Evolutionary conservation across 2,888 invertebrate species (phyloP).

Genomic region (Eupithecia centaureata): DNA sequence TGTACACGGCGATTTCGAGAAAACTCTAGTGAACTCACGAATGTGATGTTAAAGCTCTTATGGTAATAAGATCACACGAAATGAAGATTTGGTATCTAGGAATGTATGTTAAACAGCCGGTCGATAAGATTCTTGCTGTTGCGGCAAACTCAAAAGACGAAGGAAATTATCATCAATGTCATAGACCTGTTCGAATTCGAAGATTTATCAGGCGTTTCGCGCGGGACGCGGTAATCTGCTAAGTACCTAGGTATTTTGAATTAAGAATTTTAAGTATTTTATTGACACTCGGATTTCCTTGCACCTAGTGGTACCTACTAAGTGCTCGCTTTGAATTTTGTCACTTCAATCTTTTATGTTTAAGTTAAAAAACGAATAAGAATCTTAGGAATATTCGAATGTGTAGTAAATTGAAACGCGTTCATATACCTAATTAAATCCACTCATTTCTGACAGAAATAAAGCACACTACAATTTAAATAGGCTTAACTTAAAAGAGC

Average conservation of each 20-base stretch:
- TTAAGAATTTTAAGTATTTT: too few species aligned
- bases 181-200: too few species aligned
- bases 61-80: conserved; percentile 38
- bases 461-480: neutral
- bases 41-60: conserved; percentile 52
- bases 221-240: too few species aligned
- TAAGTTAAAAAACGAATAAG: too few species aligned
- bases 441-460: neutral
- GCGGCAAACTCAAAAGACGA: neutral
- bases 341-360: too few species aligned
- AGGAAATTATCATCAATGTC: neutral
- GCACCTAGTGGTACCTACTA: too few species aligned
- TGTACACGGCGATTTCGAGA: conserved; percentile 76
- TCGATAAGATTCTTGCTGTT: conserved; percentile 21
- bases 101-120: conserved; percentile 24
- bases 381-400: too few species aligned
- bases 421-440: too few species aligned
- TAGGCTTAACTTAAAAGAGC: neutral
- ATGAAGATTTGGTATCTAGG: neutral
- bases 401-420: neutral
- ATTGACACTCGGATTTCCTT: too few species aligned
- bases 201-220: too few species aligned
- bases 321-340: too few species aligned
- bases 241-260: too few species aligned
- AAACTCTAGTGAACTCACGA: conserved; percentile 73